Evolutionary conservation across 2,797 vertebrate genomes (phyloP), one percentile per base, ranked within the genome.

Genomic region (Brachymystax lenok): DNA sequence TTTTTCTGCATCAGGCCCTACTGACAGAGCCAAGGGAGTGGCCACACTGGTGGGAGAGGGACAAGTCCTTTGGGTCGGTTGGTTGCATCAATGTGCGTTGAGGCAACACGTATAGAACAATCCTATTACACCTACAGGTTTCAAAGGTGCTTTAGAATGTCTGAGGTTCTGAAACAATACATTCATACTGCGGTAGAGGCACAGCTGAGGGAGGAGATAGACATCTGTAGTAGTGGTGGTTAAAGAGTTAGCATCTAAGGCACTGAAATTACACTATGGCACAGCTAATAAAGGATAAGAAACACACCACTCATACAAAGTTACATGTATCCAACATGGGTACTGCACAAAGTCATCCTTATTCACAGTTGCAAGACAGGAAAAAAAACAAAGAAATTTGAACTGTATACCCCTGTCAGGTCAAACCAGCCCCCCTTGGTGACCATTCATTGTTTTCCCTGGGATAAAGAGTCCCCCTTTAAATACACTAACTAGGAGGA

Each of bases 111-210:
- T 83, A 69, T 83, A 82, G 40, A 46, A 46, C 12, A 46, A 12
- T 46, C 40, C 81, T 51, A 73, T 89, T 67, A 67, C 64, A 87
- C 83, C 84, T 79, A 79, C 30, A 61, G 80, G 50, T 79, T 82
- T 80, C 24, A 80, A 90, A 93, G 92, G 92, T 92, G 91, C 90
- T 88, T 86, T 69, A 61, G 83, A 90, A 88, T 84, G 80, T 91
- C 83, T 93, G 92, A 94, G 92, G 92, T 94, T 92, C 81, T 77
- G 89, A 91, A 88, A 93, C 83, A 40, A 90, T 94, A 94, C 94
- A 94, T 94, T 94, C 92, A 89, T 92, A 88, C 91, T 88, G 93
- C 88, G 76, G 90, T 92, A 86, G 93, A 94, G 94, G 94, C 94
- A 94, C 93, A 85, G 92, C 91, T 90, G 89, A 92, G 88, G 88